Percentiles rank a stretch among this genome's conserved stretches.
Conservation (phyloP, 2,113 vertebrate species). For the Enhydra lutris region DNA sequence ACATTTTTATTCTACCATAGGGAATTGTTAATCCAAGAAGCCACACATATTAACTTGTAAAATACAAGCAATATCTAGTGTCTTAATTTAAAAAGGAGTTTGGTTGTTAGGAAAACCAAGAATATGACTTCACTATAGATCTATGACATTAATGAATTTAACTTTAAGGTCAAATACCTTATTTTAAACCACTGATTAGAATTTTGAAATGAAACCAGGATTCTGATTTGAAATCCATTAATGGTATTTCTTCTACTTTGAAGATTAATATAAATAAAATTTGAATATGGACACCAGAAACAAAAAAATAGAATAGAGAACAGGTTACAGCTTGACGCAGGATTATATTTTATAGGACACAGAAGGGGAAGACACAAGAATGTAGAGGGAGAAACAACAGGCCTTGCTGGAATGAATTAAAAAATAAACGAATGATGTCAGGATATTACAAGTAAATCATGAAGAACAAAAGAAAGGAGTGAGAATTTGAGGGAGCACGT, state of each 20-base stretch:
- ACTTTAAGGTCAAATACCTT: neutral
- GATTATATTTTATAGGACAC: neutral
- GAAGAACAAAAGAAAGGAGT: neutral
- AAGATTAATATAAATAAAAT: neutral
- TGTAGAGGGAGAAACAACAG: neutral
- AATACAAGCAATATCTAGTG: neutral
- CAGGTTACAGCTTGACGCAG: neutral
- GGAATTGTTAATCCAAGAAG: neutral
- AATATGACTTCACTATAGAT: conserved; percentile 18
- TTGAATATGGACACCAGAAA: conserved; percentile 1
- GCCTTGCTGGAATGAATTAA: neutral
- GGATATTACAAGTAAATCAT: neutral
- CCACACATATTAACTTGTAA: neutral
- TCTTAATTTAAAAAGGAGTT: neutral
- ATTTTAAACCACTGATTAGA: conserved; percentile 2
- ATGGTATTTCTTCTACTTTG: conserved; percentile 25
- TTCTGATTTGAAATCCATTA: conserved; percentile 16
- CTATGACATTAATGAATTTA: neutral
- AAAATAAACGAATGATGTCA: neutral
- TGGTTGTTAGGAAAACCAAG: conserved; percentile 6
- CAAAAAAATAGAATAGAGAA: neutral
- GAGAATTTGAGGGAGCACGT: neutral
- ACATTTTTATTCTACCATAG: neutral
- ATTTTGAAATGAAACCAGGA: conserved; percentile 6
- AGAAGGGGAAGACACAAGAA: neutral